Evolutionary conservation across 2,888 invertebrate genomes (phyloP).

Genomic region (Nasonia oneida): DNA sequence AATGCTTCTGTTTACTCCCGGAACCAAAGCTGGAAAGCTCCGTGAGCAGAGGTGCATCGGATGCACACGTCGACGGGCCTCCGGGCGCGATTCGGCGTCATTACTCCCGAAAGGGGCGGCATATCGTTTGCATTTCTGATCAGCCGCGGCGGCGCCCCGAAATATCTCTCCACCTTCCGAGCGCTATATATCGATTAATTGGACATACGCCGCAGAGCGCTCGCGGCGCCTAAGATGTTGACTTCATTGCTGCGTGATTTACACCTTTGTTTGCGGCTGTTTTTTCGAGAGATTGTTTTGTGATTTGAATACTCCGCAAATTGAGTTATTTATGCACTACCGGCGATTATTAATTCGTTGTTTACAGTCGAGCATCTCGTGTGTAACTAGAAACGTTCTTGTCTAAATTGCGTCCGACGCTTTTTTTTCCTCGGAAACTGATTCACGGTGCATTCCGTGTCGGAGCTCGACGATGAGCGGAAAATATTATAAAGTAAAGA

Average conservation of each 20-base stretch:
- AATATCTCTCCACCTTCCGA: constrained; percentile 17
- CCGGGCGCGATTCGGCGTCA: constrained; percentile 21
- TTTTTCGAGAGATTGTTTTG: background rate
- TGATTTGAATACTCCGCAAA: background rate
- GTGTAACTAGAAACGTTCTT: background rate
- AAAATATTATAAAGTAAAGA: background rate
- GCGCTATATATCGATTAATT: constrained; percentile 45
- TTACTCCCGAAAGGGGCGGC: constrained; percentile 54
- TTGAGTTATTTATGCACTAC: constrained; percentile 37
- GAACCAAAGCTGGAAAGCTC: background rate
- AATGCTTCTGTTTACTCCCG: background rate
- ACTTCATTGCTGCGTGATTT: constrained; percentile 38
- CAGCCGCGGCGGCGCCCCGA: constrained; percentile 23
- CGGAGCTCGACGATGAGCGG: background rate
- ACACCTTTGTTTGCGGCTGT: background rate
- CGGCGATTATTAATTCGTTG: constrained; percentile 3
- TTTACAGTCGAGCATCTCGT: background rate
- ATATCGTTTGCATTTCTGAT: constrained; percentile 57
- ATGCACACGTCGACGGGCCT: background rate
- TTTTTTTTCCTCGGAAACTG: background rate
- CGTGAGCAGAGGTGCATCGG: background rate
- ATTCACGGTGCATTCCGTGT: constrained; percentile 7
- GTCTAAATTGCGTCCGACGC: constrained; percentile 39
- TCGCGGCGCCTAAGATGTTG: constrained; percentile 8
- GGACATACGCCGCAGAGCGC: constrained; percentile 7